Percentiles rank a stretch among this genome's conserved stretches.
Conservation (phyloP, 2,113 vertebrate species). For the Nansenia antarctica region DNA sequence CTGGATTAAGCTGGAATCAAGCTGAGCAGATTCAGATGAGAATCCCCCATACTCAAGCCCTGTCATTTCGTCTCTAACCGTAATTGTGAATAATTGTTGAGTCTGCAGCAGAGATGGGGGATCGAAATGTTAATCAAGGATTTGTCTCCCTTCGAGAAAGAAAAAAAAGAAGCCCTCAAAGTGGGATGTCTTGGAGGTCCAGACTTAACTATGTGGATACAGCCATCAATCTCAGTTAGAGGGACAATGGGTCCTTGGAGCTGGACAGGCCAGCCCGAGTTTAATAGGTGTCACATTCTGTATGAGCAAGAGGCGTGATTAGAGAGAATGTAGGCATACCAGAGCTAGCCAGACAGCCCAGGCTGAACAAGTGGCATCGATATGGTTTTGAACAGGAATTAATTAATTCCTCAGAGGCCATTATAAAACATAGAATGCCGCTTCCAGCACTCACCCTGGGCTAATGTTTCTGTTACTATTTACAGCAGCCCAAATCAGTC, state of each 20-base stretch:
- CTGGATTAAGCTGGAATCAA: slow-evolving; percentile 56
- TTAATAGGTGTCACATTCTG: slow-evolving; percentile 68
- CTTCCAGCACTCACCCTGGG: slow-evolving; percentile 46
- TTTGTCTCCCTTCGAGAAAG: slow-evolving; percentile 65
- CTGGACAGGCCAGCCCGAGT: slow-evolving; percentile 58
- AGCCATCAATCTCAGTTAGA: slow-evolving; percentile 70
- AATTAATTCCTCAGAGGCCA: slow-evolving; percentile 55
- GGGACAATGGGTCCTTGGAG: slow-evolving; percentile 57
- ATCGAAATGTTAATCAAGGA: slow-evolving; percentile 72
- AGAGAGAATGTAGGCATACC: slow-evolving; percentile 51
- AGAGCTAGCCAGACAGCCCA: slow-evolving; percentile 20
- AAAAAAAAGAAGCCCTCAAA: slow-evolving; percentile 42
- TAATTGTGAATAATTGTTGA: slow-evolving; percentile 71
- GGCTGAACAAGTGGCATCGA: slow-evolving; percentile 46
- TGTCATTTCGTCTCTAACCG: slow-evolving; percentile 56
- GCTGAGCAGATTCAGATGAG: slow-evolving; percentile 53
- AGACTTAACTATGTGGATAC: slow-evolving; percentile 30
- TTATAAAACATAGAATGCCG: slow-evolving; percentile 41
- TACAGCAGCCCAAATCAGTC: slow-evolving; percentile 43
- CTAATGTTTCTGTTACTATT: slow-evolving; percentile 58
- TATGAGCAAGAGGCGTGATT: slow-evolving; percentile 47
- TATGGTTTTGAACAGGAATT: slow-evolving; percentile 58
- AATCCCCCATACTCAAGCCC: slow-evolving; percentile 52
- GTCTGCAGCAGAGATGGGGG: slow-evolving; percentile 15
- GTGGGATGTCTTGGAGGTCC: slow-evolving; percentile 58